A percentile compares a stretch with the other conserved stretches of the same genome.
Conservation (phyloP, 2,888 invertebrate genomes). For the Tinea semifulvella region DNA sequence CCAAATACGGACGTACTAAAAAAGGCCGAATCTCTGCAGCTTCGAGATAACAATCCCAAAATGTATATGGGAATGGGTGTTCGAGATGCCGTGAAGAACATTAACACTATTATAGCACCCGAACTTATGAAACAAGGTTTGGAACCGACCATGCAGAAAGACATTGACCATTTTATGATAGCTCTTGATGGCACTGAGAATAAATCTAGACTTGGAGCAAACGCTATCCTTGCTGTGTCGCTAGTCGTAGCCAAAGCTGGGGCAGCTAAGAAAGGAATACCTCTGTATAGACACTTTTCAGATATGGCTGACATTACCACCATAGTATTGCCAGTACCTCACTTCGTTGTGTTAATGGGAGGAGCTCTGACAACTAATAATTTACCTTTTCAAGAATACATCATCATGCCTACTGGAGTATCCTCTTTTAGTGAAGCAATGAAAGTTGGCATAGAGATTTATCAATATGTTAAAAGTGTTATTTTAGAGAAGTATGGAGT, state of each 20-base stretch:
- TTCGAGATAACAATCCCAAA: slow-evolving; percentile 87
- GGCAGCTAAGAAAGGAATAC: slow-evolving; percentile 91
- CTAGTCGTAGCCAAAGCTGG: slow-evolving; percentile 97
- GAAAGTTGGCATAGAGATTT: slow-evolving; percentile 96
- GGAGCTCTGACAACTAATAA: slow-evolving; percentile 97
- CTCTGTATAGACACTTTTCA: slow-evolving; percentile 91
- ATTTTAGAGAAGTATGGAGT: slow-evolving; percentile 90
- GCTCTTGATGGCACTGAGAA: slow-evolving; percentile 95
- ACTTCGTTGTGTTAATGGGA: slow-evolving; percentile 97
- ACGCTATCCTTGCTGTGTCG: slow-evolving; percentile 96
- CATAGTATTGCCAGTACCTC: slow-evolving; percentile 94
- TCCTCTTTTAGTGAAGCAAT: slow-evolving; percentile 92
- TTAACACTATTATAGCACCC: slow-evolving; percentile 84
- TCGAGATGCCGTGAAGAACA: slow-evolving; percentile 86
- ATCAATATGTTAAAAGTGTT: slow-evolving; percentile 90
- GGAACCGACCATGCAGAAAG: slow-evolving; percentile 89
- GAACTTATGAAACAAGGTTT: slow-evolving; percentile 81
- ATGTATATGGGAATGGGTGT: slow-evolving; percentile 96
- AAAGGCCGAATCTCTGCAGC: slow-evolving; percentile 92
- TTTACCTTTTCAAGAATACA: slow-evolving; percentile 94
- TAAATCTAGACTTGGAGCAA: slow-evolving; percentile 93
- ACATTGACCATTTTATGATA: slow-evolving; percentile 87
- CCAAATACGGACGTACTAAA: slow-evolving; percentile 97
- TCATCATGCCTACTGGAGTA: slow-evolving; percentile 93
- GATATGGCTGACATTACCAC: slow-evolving; percentile 90